Base-by-base conservation (phyloP, 1,140 invertebrate genomes). In the Leguminivora glycinivorella region DNA sequence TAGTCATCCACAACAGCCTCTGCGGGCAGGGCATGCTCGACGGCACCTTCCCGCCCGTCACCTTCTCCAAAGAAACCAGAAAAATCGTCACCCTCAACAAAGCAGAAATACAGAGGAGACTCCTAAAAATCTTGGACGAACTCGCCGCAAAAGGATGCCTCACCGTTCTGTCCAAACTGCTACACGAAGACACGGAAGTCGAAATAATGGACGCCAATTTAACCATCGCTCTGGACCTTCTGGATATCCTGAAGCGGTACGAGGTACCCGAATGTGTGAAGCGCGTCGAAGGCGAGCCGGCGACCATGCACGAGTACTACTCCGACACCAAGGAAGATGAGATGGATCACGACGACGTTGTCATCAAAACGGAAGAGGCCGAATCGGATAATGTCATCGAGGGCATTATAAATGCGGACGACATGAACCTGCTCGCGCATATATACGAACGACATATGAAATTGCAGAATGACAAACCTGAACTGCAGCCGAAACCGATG, bases 11-110 rank as follows among this genome's bases (percentile, higher is more conserved):
- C 14, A 92, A 93, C 1, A 92, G 94, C 72, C 82, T 96, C 1
- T 93, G 89, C 0, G 93, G 96, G 79, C 95, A 96, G 88, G 96
- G 96, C 29, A 96, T 96, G 95, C 93, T 96, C 1, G 95, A 97
- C 79, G 95, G 95, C 0, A 92, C 91, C 0, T 97, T 97, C 86
- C 96, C 96, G 0, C 93, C 93, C 0, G 94, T 96, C 0, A 96
- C 95, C 7, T 96, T 96, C 80, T 96, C 95, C 0, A 96, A 94
- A 83, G 94, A 96, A 80, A 92, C 95, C 0, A 93, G 94, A 69
- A 96, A 96, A 90, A 96, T 97, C 14, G 94, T 96, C 12, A 93
- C 93, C 0, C 84, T 96, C 1, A 95, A 94, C 43, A 93, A 94
- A 67, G 88, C 77, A 1, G 95, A 96, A 83, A 95, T 96, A 67